Percentiles rank a stretch among this genome's conserved stretches.
These are phyloP conservation scores for Cephalopterus ornatus DNA, from an alignment of 2,113 vertebrate species.

Conservation along the genomic window DNA sequence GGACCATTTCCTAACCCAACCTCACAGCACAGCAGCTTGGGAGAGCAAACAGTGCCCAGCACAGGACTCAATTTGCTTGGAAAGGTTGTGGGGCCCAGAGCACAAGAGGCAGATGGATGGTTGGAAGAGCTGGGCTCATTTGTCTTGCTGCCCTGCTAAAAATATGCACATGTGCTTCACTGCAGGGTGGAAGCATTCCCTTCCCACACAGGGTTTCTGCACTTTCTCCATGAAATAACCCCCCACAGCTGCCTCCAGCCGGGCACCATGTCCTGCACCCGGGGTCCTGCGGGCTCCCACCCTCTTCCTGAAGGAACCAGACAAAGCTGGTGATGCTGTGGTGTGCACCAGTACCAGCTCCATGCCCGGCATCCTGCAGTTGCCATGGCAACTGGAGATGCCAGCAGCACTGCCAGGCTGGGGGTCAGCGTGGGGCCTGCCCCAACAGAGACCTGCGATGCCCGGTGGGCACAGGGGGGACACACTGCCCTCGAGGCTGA, in stretches of 20 bases:
- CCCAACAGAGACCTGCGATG: accelerated
- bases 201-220: background rate
- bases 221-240: background rate
- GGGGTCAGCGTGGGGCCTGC: background rate
- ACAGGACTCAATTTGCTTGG: background rate
- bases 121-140: background rate
- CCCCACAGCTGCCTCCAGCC: background rate
- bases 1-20: background rate
- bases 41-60: background rate
- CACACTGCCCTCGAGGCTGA: background rate
- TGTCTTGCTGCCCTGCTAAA: background rate
- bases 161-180: background rate
- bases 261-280: accelerated
- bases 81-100: background rate
- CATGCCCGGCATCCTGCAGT: background rate
- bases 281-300: accelerated
- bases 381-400: background rate
- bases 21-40: background rate
- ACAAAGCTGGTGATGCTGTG: background rate
- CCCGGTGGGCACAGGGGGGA: accelerated
- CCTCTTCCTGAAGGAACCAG: background rate
- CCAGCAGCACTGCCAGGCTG: background rate
- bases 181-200: background rate
- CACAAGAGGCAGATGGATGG: background rate
- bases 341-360: background rate